Evolutionary conservation across 2,888 invertebrate species (phyloP).

Genomic region (Phymatocera aterrima): DNA sequence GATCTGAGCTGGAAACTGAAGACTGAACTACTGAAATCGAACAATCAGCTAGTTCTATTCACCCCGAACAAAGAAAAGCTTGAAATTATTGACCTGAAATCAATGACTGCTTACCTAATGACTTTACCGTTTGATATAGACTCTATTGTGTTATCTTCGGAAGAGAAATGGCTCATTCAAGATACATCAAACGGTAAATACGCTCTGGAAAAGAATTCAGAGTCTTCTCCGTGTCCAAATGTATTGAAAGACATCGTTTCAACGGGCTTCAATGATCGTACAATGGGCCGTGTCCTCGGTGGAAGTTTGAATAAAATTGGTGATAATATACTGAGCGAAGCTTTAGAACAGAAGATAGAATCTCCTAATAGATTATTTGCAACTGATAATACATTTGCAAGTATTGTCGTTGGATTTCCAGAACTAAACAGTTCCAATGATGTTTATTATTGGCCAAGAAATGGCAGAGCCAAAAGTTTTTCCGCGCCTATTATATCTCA

Average conservation of each 20-base stretch:
- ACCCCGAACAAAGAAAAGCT: conserved; percentile 63
- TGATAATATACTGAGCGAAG: conserved; percentile 66
- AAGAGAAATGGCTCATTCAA: conserved; percentile 71
- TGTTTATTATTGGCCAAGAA: conserved; percentile 70
- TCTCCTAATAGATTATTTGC: conserved; percentile 75
- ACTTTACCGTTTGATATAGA: conserved; percentile 69
- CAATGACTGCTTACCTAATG: conserved; percentile 64
- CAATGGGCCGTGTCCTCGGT: conserved; percentile 56
- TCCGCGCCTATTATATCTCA: conserved; percentile 61
- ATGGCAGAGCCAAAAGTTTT: conserved; percentile 52
- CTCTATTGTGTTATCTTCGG: conserved; percentile 64
- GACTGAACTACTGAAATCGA: conserved; percentile 58
- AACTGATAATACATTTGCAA: conserved; percentile 72
- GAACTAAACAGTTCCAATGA: conserved; percentile 73
- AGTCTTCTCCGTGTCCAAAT: conserved; percentile 65
- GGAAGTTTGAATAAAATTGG: conserved; percentile 54
- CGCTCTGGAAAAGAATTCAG: conserved; percentile 61
- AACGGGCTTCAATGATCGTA: conserved; percentile 44
- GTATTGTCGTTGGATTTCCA: conserved; percentile 75
- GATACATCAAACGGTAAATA: conserved; percentile 62
- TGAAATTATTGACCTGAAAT: conserved; percentile 68
- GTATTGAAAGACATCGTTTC: conserved; percentile 63
- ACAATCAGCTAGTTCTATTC: conserved; percentile 62
- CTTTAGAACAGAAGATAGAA: conserved; percentile 71
- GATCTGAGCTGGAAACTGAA: conserved; percentile 62